phyloP scores from a whole-genome alignment of 2,113 vertebrate species.

The Antigone vipio region DNA sequence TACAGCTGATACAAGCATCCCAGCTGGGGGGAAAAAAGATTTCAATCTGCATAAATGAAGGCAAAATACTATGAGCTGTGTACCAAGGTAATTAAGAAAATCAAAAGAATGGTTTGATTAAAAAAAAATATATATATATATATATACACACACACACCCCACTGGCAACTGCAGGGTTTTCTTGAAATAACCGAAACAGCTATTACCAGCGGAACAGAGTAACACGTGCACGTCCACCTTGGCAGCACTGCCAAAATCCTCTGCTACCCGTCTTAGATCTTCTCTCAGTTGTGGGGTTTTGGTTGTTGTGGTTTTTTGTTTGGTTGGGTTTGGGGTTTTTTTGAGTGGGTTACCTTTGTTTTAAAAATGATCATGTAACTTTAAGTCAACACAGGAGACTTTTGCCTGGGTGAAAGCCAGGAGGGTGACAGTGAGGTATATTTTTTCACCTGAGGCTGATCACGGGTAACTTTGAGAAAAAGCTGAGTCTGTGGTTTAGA shows the following conservation, averaged over 20 bases:
- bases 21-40: not conserved
- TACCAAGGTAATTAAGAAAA: not conserved
- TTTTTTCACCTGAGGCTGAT: not conserved
- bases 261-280: not conserved
- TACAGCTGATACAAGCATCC: not conserved
- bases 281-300: not conserved
- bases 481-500: not conserved
- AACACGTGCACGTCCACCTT: fast-evolving
- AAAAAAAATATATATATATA: not conserved
- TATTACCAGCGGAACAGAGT: not conserved
- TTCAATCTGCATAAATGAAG: not conserved
- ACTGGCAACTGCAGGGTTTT: not conserved
- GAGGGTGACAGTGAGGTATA: not conserved
- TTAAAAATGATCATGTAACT: not conserved
- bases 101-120: not conserved
- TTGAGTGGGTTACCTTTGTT: not conserved
- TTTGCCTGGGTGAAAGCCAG: not conserved
- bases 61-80: not conserved
- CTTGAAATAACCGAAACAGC: not conserved
- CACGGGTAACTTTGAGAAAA: not conserved
- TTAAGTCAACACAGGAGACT: not conserved
- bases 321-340: not conserved
- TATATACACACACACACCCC: not conserved
- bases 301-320: not conserved
- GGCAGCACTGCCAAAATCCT: not conserved